Percentiles rank a stretch among this genome's conserved stretches.
These are phyloP conservation scores for Pangasius krempfi DNA, from an alignment of 2,797 vertebrate species.

Conservation along the genomic window DNA sequence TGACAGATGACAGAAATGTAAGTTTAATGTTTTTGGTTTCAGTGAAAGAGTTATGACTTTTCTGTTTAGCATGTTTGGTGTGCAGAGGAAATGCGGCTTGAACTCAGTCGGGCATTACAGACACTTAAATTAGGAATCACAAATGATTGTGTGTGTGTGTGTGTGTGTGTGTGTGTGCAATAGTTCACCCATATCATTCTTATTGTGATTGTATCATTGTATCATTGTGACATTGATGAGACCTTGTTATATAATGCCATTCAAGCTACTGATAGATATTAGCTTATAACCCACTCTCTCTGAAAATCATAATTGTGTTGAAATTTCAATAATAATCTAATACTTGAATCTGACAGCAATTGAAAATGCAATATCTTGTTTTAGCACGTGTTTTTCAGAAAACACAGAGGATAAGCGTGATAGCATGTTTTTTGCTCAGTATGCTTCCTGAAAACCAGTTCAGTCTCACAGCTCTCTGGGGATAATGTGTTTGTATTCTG, in stretches of 20 bases:
- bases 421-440: background rate
- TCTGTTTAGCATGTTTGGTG: background rate
- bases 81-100: background rate
- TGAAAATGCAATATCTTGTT: background rate
- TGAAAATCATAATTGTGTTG: background rate
- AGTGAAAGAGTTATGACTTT: background rate
- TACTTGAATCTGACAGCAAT: too few species aligned
- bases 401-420: background rate
- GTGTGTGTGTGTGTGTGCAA: background rate
- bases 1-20: constrained; percentile 2
- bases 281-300: background rate
- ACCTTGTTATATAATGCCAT: background rate
- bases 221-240: background rate
- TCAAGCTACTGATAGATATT: background rate
- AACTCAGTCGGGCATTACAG: background rate
- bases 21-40: background rate
- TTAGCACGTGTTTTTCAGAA: background rate
- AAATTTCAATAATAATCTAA: background rate
- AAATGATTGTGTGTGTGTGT: background rate
- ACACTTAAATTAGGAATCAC: background rate
- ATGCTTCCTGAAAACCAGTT: constrained; percentile 22
- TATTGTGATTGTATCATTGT: too few species aligned
- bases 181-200: background rate
- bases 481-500: background rate
- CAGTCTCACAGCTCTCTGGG: background rate